These are phyloP conservation scores for Podilymbus podiceps DNA, from an alignment of 2,113 vertebrate species.

Conservation along the genomic window DNA sequence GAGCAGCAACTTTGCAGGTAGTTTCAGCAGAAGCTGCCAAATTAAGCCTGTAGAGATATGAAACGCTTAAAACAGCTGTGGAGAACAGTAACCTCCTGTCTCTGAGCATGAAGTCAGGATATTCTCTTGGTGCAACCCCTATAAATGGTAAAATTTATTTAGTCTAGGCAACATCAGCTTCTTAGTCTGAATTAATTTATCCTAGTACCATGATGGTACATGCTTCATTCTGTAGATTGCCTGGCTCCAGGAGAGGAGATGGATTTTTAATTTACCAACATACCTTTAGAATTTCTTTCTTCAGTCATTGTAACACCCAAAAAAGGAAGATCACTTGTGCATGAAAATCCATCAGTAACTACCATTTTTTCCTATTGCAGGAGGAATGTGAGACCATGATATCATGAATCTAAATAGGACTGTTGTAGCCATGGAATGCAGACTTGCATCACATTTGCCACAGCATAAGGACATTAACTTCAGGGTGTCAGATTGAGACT, in stretches of 20 bases:
- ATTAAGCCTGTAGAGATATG: background rate
- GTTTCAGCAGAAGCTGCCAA: background rate
- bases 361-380: background rate
- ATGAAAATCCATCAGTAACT: background rate
- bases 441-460: background rate
- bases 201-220: background rate
- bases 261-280: background rate
- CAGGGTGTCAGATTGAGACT: background rate
- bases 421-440: rapidly evolving
- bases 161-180: background rate
- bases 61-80: background rate
- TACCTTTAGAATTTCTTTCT: background rate
- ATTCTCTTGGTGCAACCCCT: background rate
- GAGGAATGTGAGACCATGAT: background rate
- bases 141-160: background rate
- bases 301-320: background rate
- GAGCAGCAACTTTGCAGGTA: background rate
- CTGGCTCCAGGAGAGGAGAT: background rate
- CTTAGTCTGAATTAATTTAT: background rate
- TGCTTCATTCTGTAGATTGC: background rate
- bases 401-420: background rate
- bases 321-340: background rate
- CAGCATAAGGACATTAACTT: background rate
- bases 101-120: background rate
- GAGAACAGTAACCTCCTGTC: background rate